Evolutionary conservation across 2,888 invertebrate genomes (phyloP), one percentile per base, ranked within the genome.

Genomic region (Leucophora obtusa): DNA sequence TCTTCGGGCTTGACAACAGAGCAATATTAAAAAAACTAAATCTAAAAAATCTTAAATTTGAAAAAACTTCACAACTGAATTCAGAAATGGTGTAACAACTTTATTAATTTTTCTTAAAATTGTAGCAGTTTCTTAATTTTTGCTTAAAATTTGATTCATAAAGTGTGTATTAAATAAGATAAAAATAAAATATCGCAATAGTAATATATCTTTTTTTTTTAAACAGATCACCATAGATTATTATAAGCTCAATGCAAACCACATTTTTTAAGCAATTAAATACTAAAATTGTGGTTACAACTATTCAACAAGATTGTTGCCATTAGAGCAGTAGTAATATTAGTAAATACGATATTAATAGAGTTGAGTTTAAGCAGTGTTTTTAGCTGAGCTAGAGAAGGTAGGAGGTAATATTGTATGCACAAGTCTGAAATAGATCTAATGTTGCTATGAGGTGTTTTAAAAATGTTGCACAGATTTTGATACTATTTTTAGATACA

Each of bases 211-310:
- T 47, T n/a, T 47, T n/a, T 47, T 47, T 14, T 47, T n/a, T 38
- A n/a, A 47, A 47, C 43, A 47, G 43, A n/a, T 47, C 43, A 47
- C n/a, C n/a, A 47, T 47, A 47, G 43, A 47, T 47, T 47, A 47
- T n/a, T 38, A 11, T 47, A 14, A 47, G 54, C 79, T 80, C 80
- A 80, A 80, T 80, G 80, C 60, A 76, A 80, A 80, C 80, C 76
- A 69, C 80, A 80, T 80, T 76, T 80, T 78, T 76, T 14, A 72
- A 60, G 80, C 80, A 80, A 80, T 80, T 80, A 80, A 80, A 80
- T 76, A 73, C 80, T 43, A 59, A 76, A 80, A 76, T 80, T 72
- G 80, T 76, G 80, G 80, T 65, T 80, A 69, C 70, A 75, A 75
- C 74, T 50, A 76, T 70, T 65, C 63, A 76, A 63, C 38, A 43